Base-by-base conservation (phyloP, 2,113 vertebrate species). In the Misgurnus mizolepis region DNA sequence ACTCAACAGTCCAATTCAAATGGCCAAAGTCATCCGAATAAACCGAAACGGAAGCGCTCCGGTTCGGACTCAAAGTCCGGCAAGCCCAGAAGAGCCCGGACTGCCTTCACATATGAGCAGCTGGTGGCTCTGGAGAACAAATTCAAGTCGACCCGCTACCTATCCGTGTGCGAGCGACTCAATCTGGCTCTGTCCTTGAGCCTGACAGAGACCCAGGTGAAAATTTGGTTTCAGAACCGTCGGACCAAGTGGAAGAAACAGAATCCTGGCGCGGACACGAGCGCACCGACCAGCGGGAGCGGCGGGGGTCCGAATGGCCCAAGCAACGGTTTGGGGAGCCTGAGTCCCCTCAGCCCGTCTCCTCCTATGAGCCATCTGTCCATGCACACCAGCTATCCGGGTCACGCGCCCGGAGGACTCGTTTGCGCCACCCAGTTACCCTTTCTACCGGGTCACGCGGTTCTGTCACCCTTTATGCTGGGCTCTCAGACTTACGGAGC, bases 201-300 rank as follows among this genome's bases (percentile, higher is more conserved):
- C 80, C 93, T 97, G 82, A 97, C 96, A 0, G 96, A 97, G 90
- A 97, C 96, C 18, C 96, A 97, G 89, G 96, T 97, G 60, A 97
- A 97, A 90, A 96, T 97, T 88, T 96, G 96, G 96, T 97, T 97
- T 90, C 96, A 97, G 91, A 97, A 97, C 87, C 94, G 96, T 18
- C 90, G 96, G 80, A 97, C 96, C 88, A 97, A 97, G 92, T 97
- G 96, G 96, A 96, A 98, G 94, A 98, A 98, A 86, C 96, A 97
- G 87, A 98, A 98, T 86, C 96, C 96, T 0, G 96, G 96, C 0
- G 96, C 96, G 0, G 96, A 97, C 90, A 97, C 96, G 0, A 96
- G 96, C 4, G 96, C 96, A 10, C 96, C 95, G 2, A 94, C 94
- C 0, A 90, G 92, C 0, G 89, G 93, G 0, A 90, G 90, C 4